Percentiles rank a stretch among this genome's conserved stretches.
Conservation (phyloP, 1,140 invertebrate species). For the Drosophila seguyi region DNA sequence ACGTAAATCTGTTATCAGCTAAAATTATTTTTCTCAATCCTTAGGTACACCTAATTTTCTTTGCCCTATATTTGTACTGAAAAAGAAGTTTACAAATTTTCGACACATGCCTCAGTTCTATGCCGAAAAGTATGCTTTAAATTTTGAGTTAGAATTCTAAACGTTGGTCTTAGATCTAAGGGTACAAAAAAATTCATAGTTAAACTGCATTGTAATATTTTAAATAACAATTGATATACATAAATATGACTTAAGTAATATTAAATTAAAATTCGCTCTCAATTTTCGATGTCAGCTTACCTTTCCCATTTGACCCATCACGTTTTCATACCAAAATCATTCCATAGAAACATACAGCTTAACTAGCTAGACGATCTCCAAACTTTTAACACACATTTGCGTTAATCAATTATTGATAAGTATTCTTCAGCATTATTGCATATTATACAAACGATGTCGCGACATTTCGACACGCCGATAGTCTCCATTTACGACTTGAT, state of each 20-base stretch:
- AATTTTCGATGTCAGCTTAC: not conserved
- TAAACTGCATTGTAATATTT: no score
- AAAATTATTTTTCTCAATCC: not conserved
- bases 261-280: not conserved
- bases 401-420: constrained; percentile 2
- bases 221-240: not conserved
- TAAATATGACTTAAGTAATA: not conserved
- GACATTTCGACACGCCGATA: constrained; percentile 32
- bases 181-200: no score
- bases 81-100: not conserved
- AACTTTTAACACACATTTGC: constrained; percentile 15
- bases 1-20: not conserved
- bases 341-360: not conserved
- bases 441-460: constrained; percentile 9
- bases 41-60: not conserved
- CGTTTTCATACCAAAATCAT: not conserved
- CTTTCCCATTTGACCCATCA: not conserved
- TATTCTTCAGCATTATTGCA: not conserved
- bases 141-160: not conserved
- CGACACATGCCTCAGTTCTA: not conserved
- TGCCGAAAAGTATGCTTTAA: constrained; percentile 22
- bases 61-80: not conserved
- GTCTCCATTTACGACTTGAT: constrained; percentile 65
- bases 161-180: no score
- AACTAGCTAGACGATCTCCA: no score